Percentiles rank a stretch among this genome's conserved stretches.
Conservation (phyloP, 2,113 vertebrate genomes). For the Uropsilus gracilis region DNA sequence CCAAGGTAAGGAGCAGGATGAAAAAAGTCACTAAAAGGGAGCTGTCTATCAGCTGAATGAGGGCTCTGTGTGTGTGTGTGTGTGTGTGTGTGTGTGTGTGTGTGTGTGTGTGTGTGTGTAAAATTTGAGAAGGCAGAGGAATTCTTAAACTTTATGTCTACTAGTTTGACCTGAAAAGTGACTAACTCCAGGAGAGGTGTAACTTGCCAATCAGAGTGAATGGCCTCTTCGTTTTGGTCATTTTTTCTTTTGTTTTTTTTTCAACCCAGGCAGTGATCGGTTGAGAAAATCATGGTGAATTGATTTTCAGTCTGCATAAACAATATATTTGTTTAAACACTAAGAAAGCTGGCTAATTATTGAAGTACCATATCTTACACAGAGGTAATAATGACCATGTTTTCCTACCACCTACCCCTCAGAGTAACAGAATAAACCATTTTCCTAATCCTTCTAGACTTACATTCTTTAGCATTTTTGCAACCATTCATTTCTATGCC, state of each 20-base stretch:
- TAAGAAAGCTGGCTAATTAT: not conserved
- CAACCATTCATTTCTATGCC: not conserved
- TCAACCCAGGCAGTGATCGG: not conserved
- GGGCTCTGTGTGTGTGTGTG: too few species aligned
- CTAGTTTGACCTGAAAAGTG: slow-evolving; percentile 6
- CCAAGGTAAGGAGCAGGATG: not conserved
- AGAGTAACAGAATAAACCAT: not conserved
- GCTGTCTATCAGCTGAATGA: not conserved
- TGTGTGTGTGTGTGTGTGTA: not conserved
- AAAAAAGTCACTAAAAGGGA: not conserved
- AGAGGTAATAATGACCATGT: not conserved
- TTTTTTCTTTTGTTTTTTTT: not conserved
- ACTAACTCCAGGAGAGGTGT: not conserved
- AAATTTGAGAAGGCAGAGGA: not conserved
- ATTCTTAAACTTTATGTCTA: not conserved
- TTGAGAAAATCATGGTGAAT: not conserved
- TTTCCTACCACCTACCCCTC: not conserved
- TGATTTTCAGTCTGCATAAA: not conserved
- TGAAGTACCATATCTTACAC: not conserved
- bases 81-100: not conserved
- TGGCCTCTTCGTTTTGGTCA: not conserved
- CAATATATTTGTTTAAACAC: not conserved
- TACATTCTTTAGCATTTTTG: not conserved
- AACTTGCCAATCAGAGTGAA: not conserved
- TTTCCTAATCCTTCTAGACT: not conserved